Base-by-base conservation (phyloP, 2,113 vertebrate species). In the Corythaixoides concolor region DNA sequence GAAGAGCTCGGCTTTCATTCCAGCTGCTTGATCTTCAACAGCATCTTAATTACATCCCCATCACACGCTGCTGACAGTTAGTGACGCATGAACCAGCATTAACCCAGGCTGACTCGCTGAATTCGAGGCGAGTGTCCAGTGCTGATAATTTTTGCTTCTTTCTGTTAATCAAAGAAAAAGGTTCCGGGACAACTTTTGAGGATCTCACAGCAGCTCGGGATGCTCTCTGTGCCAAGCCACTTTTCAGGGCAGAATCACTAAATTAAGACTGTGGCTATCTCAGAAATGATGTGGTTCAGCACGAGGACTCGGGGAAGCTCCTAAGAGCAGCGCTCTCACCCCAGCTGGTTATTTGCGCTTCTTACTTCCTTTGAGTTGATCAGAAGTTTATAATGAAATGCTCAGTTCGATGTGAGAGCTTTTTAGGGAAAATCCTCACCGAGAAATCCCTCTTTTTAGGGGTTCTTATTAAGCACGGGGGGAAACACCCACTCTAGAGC, bases 1-100 rank as follows among this genome's bases (percentile, higher is more conserved):
- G 90, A 26, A 45, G 90, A 88, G 85, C 79, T 81, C 3, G 35
- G 47, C 90, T 96, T 96, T 95, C 88, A 59, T 94, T 95, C 88
- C 90, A 88, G 95, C 85, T 94, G 92, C 90, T 92, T 95, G 66
- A 94, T 96, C 90, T 81, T 92, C 93, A 60, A 8, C 79, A n/a
- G 88, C 79, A 49, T 78, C 83, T 96, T 94, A 93, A 97, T 94
- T 79, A 85, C 89, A 89, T 50, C 92, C 88, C 59, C 89, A 53
- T 60, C 90, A 5, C 88, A 53, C 12, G 27, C 73, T 23, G 4
- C 85, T 43, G 85, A 43, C 69, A 24, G 43, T 3, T 6, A 24
- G 88, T 84, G 90, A 96, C 12, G 60, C 58, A 49, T 0, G 52
- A 84, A 9, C 19, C 73, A 3, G 80, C 62, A 1, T 5, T 75